phyloP scores from a whole-genome alignment of 2,113 vertebrate genomes.

The Coracopsis vasa region DNA sequence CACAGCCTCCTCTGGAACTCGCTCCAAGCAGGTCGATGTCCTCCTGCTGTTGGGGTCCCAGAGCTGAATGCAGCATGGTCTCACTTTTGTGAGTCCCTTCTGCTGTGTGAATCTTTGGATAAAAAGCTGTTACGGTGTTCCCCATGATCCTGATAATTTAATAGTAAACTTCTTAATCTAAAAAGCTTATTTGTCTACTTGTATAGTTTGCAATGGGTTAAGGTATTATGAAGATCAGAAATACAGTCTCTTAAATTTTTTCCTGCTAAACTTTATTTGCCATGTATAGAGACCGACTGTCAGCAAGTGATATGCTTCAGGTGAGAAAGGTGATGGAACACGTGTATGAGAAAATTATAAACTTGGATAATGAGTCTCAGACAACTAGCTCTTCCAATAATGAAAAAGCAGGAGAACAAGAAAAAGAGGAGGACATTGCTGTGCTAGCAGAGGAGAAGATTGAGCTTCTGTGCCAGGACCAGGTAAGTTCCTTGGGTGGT shows the following conservation, averaged over 20 bases:
- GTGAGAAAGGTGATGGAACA: slow-evolving; percentile 99
- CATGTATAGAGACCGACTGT: slow-evolving; percentile 86
- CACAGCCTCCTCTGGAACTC: neutral
- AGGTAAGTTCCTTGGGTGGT: slow-evolving; percentile 72
- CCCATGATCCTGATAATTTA: neutral
- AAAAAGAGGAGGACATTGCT: slow-evolving; percentile 98
- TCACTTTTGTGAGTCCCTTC: neutral
- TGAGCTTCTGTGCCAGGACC: slow-evolving; percentile 97
- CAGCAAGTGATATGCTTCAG: slow-evolving; percentile 98
- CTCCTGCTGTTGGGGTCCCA: neutral
- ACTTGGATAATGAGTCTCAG: slow-evolving; percentile 96
- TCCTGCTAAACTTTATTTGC: neutral
- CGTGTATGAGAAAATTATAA: slow-evolving; percentile 98
- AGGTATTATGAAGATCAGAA: neutral
- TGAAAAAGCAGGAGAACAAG: slow-evolving; percentile 92
- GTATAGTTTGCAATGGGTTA: neutral
- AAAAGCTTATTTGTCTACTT: neutral
- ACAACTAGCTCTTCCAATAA: slow-evolving; percentile 94
- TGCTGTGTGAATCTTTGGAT: neutral
- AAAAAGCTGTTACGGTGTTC: neutral
- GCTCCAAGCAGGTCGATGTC: neutral
- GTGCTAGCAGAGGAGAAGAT: slow-evolving; percentile 97
- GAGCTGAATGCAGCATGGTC: neutral
- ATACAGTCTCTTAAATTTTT: neutral
- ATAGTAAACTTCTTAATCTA: neutral